A percentile compares a stretch with the other conserved stretches of the same genome.
These are phyloP conservation scores for Lycodopsis pacificus DNA, from an alignment of 2,797 vertebrate species.

Conservation along the genomic window DNA sequence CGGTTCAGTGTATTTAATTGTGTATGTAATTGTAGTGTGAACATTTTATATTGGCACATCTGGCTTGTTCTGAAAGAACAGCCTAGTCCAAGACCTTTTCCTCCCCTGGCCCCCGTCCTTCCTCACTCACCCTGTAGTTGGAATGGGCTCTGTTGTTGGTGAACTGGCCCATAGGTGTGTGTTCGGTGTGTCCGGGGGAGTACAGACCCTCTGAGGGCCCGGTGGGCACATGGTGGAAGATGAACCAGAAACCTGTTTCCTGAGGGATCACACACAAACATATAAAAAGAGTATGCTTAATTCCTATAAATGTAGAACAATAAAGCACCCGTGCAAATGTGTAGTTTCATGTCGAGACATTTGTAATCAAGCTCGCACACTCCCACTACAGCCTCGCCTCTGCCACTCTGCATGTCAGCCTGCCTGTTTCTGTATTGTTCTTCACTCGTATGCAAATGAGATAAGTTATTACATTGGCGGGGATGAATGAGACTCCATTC, in stretches of 20 bases:
- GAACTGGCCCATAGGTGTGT: slow-evolving; percentile 93
- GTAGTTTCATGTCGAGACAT: not conserved
- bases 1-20: not conserved
- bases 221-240: slow-evolving; percentile 95
- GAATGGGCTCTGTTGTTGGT: slow-evolving; percentile 96
- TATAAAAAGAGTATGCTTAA: not conserved
- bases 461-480: slow-evolving; percentile 41
- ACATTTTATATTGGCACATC: not conserved
- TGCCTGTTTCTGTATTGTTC: slow-evolving; percentile 39
- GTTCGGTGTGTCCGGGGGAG: slow-evolving; percentile 91
- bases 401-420: slow-evolving; percentile 10
- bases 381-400: not conserved
- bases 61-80: not conserved
- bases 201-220: slow-evolving; percentile 94
- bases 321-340: not conserved
- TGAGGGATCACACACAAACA: slow-evolving; percentile 68
- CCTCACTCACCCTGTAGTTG: slow-evolving; percentile 92
- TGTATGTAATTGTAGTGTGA: not conserved
- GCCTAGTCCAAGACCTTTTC: not conserved
- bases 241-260: slow-evolving; percentile 98
- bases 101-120: not conserved
- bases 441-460: slow-evolving; percentile 48
- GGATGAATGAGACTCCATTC: slow-evolving; percentile 36
- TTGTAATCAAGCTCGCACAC: not conserved
- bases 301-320: not conserved